phyloP scores from a whole-genome alignment of 2,113 vertebrate genomes.

The Phalacrocorax brasilianus region DNA sequence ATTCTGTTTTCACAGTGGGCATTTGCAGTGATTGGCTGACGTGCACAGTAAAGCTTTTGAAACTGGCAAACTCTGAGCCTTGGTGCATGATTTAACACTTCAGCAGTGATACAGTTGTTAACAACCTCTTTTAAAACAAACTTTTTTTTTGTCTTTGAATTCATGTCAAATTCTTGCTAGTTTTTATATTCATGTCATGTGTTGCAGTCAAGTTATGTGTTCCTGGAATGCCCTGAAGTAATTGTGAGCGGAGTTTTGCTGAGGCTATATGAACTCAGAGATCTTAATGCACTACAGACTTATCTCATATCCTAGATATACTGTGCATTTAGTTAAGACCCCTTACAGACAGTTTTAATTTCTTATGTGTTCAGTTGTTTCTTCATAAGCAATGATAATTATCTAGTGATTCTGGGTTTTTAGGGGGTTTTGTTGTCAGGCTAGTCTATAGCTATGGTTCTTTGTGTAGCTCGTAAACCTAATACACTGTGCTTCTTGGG shows the following conservation, averaged over 20 bases:
- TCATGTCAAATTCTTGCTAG: neutral
- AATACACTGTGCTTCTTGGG: neutral
- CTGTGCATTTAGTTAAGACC: neutral
- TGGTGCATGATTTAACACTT: conserved; percentile 40
- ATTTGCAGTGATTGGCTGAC: neutral
- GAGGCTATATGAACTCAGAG: neutral
- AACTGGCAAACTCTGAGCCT: neutral
- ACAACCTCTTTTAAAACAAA: neutral
- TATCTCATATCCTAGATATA: neutral
- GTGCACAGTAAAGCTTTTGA: neutral
- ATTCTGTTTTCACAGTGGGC: neutral
- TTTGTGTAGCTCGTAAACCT: neutral
- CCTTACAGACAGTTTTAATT: neutral
- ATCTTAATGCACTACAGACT: neutral
- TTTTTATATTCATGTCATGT: neutral
- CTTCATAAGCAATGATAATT: neutral
- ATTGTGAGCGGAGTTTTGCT: neutral
- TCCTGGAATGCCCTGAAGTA: neutral
- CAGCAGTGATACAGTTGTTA: neutral
- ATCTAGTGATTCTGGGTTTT: neutral
- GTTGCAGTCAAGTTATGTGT: neutral
- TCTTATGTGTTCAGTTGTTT: neutral
- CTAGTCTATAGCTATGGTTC: neutral
- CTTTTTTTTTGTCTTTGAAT: neutral
- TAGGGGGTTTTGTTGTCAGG: neutral